A percentile compares a stretch with the other conserved stretches of the same genome.
Conservation (phyloP, 2,888 invertebrate genomes). For the Leptopterna dolabrata region DNA sequence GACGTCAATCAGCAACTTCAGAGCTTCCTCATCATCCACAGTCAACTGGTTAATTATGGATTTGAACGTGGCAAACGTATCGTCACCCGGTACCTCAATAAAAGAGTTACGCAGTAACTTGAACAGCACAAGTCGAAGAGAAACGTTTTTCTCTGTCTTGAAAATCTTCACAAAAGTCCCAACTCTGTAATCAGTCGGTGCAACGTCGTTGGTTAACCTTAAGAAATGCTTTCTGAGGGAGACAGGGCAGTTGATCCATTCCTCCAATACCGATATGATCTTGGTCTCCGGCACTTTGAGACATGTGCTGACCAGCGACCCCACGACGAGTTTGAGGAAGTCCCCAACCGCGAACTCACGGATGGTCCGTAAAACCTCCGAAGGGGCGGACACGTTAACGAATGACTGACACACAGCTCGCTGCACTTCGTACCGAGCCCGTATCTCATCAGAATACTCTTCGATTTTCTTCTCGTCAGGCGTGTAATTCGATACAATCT, state of each 20-base stretch:
- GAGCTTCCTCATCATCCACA: conserved; percentile 45
- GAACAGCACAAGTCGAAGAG: conserved; percentile 55
- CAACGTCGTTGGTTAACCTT: conserved; percentile 37
- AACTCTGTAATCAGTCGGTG: conserved; percentile 34
- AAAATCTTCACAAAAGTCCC: conserved; percentile 39
- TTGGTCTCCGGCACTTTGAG: conserved; percentile 50
- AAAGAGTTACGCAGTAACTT: conserved; percentile 34
- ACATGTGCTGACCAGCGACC: conserved; percentile 45
- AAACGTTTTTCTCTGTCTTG: conserved; percentile 55
- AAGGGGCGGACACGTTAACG: conserved; percentile 44
- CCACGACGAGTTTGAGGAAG: conserved; percentile 57
- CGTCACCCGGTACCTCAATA: conserved; percentile 42
- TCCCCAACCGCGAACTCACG: conserved; percentile 56
- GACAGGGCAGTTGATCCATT: conserved; percentile 56
- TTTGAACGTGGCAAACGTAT: conserved; percentile 51
- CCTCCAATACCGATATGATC: conserved; percentile 42
- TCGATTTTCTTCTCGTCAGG: conserved; percentile 41
- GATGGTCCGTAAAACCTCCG: conserved; percentile 35
- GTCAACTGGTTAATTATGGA: conserved; percentile 29
- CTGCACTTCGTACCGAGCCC: conserved; percentile 48
- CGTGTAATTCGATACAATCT: not conserved
- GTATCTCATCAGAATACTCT: conserved; percentile 44
- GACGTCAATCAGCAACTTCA: conserved; percentile 44
- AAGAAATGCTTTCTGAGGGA: conserved; percentile 57
- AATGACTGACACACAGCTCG: conserved; percentile 29